Percentiles rank a stretch among this genome's conserved stretches.
These are phyloP conservation scores for Electrona antarctica DNA, from an alignment of 2,113 vertebrate genomes.

Conservation along the genomic window DNA sequence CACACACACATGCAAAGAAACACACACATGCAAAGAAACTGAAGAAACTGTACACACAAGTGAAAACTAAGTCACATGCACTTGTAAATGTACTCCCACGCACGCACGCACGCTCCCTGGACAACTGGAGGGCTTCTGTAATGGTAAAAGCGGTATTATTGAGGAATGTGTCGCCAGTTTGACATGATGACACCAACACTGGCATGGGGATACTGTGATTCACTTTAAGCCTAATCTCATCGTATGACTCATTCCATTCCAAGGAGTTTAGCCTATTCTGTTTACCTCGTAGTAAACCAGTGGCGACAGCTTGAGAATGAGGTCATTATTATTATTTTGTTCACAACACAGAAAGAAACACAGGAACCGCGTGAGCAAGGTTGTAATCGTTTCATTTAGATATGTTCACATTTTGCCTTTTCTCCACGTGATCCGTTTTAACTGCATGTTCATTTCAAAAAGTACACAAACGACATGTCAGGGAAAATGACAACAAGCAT, in stretches of 20 bases:
- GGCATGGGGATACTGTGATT: constrained; percentile 39
- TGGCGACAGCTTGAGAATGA: neutral
- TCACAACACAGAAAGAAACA: neutral
- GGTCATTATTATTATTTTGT: constrained; percentile 15
- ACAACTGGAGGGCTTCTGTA: neutral
- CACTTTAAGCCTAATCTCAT: constrained; percentile 55
- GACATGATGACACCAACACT: constrained; percentile 23
- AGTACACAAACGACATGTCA: too few species aligned
- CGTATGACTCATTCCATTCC: constrained; percentile 43
- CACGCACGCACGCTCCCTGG: neutral
- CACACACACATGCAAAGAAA: too few species aligned
- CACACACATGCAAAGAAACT: too few species aligned
- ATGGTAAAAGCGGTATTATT: constrained; percentile 14
- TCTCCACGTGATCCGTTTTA: too few species aligned
- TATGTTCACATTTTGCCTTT: too few species aligned
- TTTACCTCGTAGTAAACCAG: constrained; percentile 8
- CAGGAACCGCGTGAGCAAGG: neutral
- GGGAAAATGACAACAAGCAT: neutral
- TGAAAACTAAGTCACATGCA: too few species aligned
- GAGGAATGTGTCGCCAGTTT: constrained; percentile 31
- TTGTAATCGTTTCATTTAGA: neutral
- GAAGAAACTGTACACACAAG: too few species aligned
- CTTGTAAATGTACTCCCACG: neutral
- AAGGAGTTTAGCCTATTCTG: constrained; percentile 11
- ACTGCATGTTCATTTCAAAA: neutral